A percentile compares a stretch with the other conserved stretches of the same genome.
Conservation (phyloP, 2,888 invertebrate species). For the Polydesmus complanatus region DNA sequence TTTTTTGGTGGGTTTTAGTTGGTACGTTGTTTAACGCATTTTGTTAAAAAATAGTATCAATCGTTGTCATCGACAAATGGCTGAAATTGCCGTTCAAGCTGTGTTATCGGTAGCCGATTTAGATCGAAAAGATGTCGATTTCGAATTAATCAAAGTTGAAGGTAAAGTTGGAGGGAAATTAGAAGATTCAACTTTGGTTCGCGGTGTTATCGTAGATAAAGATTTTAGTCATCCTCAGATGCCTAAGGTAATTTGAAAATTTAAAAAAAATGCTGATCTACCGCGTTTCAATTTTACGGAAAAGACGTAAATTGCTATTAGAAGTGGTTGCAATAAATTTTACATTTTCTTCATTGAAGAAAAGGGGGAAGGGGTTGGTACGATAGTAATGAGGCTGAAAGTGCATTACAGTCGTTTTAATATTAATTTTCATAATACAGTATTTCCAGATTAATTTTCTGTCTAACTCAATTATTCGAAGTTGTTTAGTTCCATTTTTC, state of each 20-base stretch:
- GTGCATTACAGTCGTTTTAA: too few species aligned
- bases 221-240: conserved; percentile 99
- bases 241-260: conserved; percentile 56
- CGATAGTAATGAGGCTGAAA: too few species aligned
- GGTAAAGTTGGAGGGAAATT: conserved; percentile 93
- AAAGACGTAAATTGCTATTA: too few species aligned
- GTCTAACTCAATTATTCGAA: too few species aligned
- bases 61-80: conserved; percentile 92
- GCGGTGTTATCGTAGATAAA: conserved; percentile 95
- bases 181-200: conserved; percentile 91
- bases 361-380: too few species aligned
- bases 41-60: conserved; percentile 53
- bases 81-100: conserved; percentile 96
- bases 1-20: too few species aligned
- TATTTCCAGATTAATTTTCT: too few species aligned
- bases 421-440: too few species aligned
- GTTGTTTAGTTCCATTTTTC: too few species aligned
- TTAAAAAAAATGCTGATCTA: not conserved
- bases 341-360: too few species aligned
- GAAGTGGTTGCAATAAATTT: too few species aligned
- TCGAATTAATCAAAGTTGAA: conserved; percentile 96
- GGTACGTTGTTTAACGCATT: not conserved
- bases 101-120: conserved; percentile 92
- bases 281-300: too few species aligned
- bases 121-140: conserved; percentile 88